phyloP scores from a whole-genome alignment of 2,888 invertebrate species.

The Clivina fossor region DNA sequence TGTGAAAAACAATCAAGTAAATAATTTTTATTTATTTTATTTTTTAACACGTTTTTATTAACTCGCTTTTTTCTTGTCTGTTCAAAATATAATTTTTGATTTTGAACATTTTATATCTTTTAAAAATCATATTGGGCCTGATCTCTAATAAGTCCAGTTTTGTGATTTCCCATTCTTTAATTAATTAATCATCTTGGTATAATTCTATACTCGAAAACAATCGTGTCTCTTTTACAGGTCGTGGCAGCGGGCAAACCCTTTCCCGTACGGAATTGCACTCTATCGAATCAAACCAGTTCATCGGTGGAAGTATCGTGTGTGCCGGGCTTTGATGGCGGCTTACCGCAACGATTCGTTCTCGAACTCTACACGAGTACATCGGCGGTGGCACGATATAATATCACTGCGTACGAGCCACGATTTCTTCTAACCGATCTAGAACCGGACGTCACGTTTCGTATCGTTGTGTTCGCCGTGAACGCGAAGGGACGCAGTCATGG shows the following conservation, averaged over 20 bases:
- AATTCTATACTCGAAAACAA: no score
- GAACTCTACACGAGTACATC: slow-evolving; percentile 66
- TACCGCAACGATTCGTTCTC: slow-evolving; percentile 82
- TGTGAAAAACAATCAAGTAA: no score
- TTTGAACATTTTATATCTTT: no score
- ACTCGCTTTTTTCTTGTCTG: no score
- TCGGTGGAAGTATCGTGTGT: slow-evolving; percentile 77
- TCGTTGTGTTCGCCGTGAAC: slow-evolving; percentile 78
- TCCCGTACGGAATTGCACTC: slow-evolving; percentile 80
- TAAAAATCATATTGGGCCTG: no score
- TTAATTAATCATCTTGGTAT: no score
- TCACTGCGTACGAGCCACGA: slow-evolving; percentile 66
- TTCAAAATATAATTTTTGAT: no score
- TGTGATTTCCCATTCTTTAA: no score
- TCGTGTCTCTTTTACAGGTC: slow-evolving; percentile 17
- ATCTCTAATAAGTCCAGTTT: no score
- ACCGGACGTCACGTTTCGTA: slow-evolving; percentile 75
- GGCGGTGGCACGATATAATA: slow-evolving; percentile 59
- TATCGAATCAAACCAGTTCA: slow-evolving; percentile 82
- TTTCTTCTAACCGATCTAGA: slow-evolving; percentile 79
- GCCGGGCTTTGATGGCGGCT: slow-evolving; percentile 85
- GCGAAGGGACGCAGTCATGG: slow-evolving; percentile 77
- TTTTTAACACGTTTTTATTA: no score
- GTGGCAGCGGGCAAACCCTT: slow-evolving; percentile 63
- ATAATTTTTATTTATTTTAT: no score